Base-by-base conservation (phyloP, 1,140 invertebrate species). In the Drosophila ambigua region DNA sequence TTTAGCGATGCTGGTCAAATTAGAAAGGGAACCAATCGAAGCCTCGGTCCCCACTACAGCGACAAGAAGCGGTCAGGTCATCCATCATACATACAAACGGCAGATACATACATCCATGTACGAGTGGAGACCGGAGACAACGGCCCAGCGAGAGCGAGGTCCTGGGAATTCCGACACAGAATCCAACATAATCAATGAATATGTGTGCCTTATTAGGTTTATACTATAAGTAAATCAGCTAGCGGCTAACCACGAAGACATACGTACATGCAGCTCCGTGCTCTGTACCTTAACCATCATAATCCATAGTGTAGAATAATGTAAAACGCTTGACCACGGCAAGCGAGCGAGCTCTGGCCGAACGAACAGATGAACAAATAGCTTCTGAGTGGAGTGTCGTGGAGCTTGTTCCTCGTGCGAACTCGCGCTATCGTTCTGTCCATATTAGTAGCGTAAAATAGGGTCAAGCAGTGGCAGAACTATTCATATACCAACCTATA, bases 161-260 rank as follows among this genome's bases (percentile, higher is more conserved):
- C 39, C 44, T 16, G 20, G 59, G 20, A 20, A 55, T 46, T 45
- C 28, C 45, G 23, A 53, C 26, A 45, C 28, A 23, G 24, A 69
- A 64, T 48, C 39, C 63, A 72, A 81, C 67, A 73, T 69, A 59
- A 72, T 85, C 73, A 91, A 87, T 83, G 80, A 91, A 90, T 89
- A 81, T 84, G 80, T 88, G 90, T 91, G 90, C 90, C 90, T 91
- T 91, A 91, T 79, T 91, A 91, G 79, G 90, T 91, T 91, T 91
- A 89, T 88, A 79, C 76, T 77, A 23, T 65, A 87, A 87, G 78
- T 66, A 69, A 75, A 68, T 80, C 41, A 69, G 60, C 45, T 59
- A 63, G 60, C 46, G 67, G 49, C 16, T 46, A 55, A 59, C 44
- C 49, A 48, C 48, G n/a, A 55, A 55, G 51, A 31, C 20, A 69